Percentiles rank a stretch among this genome's conserved stretches.
Evolutionary conservation across 92 coral and sea anemone species (phyloP).

Genomic region (Zoanthus solanderi): DNA sequence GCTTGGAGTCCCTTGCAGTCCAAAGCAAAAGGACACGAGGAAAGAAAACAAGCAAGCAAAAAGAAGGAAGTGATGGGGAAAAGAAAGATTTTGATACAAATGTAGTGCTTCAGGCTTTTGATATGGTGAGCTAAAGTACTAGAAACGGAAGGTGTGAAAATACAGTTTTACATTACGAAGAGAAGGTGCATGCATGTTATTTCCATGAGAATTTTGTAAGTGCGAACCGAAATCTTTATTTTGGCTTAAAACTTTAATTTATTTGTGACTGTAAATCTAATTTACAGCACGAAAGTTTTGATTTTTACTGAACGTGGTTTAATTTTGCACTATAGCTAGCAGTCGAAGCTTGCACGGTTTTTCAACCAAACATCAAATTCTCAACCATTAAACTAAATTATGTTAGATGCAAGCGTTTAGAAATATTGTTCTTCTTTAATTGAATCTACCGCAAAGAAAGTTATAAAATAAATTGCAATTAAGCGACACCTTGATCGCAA

Average conservation of each 20-base stretch:
- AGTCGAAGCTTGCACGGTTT: neutral
- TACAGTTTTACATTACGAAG: neutral
- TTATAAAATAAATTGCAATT: neutral
- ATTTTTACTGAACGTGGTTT: neutral
- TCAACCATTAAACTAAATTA: neutral
- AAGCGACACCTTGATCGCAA: neutral
- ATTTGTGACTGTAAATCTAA: neutral
- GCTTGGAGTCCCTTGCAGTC: neutral
- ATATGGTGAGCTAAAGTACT: conserved; percentile 12
- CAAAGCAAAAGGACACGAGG: neutral
- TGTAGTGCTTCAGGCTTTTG: conserved; percentile 42
- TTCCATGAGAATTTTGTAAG: neutral
- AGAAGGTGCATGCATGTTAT: neutral
- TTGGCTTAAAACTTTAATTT: neutral
- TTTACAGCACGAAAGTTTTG: neutral
- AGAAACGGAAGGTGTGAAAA: neutral
- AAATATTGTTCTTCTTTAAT: neutral
- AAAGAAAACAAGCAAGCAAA: neutral
- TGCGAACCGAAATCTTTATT: neutral
- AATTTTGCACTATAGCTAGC: too few species aligned
- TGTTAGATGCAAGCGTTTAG: neutral
- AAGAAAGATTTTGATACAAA: conserved; percentile 11
- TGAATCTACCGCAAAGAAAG: neutral
- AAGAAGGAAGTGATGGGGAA: neutral
- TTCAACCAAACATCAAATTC: neutral